Conservation (phyloP, 2,113 vertebrate genomes). For the Urocynchramus pylzowi region DNA sequence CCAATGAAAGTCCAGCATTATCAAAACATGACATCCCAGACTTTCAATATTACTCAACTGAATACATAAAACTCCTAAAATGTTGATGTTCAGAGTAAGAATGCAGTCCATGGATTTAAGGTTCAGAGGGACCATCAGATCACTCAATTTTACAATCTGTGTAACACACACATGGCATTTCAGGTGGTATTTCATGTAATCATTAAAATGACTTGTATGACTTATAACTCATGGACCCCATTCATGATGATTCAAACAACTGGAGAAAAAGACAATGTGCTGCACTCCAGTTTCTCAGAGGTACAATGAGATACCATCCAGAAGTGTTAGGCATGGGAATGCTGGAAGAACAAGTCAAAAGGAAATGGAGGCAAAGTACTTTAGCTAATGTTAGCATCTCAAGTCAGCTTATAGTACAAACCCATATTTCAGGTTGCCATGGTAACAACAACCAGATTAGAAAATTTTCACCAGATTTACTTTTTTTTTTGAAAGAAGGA, state of each 20-base stretch:
- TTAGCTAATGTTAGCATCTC: not conserved
- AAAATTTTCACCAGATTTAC: not conserved
- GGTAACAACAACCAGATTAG: not conserved
- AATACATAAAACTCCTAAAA: not conserved
- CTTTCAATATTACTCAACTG: not conserved
- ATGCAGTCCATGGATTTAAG: not conserved
- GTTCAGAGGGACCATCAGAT: not conserved
- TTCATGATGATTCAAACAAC: not conserved
- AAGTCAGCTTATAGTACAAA: not conserved
- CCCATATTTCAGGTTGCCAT: not conserved
- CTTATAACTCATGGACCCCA: not conserved
- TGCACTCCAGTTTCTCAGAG: not conserved
- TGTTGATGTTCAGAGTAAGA: not conserved
- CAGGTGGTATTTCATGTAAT: not conserved
- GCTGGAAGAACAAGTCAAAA: not conserved
- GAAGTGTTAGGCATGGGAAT: not conserved
- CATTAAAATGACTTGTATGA: not conserved
- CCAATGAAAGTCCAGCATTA: not conserved
- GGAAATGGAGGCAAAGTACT: not conserved
- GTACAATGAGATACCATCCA: not conserved
- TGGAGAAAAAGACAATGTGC: not conserved
- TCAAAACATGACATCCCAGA: not conserved
- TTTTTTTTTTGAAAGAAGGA: not conserved
- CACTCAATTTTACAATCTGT: not conserved
- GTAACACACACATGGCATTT: not conserved